Evolutionary conservation across 2,888 invertebrate species (phyloP).

Genomic region (Rhodophaea formosa): DNA sequence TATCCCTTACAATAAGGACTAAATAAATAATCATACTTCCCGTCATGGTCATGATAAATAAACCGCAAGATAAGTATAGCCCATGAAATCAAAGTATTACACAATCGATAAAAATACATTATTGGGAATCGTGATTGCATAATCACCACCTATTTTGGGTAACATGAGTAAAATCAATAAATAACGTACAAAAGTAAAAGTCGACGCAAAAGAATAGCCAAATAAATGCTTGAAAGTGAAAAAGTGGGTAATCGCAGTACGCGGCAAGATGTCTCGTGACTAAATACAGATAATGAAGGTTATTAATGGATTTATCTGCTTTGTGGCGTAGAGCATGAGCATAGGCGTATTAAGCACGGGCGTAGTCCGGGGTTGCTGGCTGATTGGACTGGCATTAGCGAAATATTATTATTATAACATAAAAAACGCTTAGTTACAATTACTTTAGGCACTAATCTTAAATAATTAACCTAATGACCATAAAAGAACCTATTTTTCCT

Average conservation of each 20-base stretch:
- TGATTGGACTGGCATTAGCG: too few species aligned
- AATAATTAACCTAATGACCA: too few species aligned
- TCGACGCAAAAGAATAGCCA: constrained; percentile 37
- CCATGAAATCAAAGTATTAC: constrained; percentile 11
- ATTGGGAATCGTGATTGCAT: neutral
- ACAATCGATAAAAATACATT: too few species aligned
- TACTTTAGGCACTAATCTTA: too few species aligned
- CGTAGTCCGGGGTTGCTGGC: too few species aligned
- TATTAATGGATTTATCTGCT: constrained; percentile 33
- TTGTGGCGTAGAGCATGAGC: constrained; percentile 24
- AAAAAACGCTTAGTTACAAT: too few species aligned
- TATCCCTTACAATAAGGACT: neutral
- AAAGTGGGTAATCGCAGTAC: constrained; percentile 35
- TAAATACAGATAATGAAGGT: constrained; percentile 31
- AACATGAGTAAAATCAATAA: constrained; percentile 14
- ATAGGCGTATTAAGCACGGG: too few species aligned
- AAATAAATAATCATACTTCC: neutral
- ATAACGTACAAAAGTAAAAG: constrained; percentile 37
- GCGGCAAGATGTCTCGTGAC: constrained; percentile 30
- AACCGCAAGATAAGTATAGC: constrained; percentile 33
- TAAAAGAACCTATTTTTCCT: too few species aligned
- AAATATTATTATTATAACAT: too few species aligned
- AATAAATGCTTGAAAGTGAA: constrained; percentile 48
- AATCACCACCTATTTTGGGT: constrained; percentile 8
- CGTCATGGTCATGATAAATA: constrained; percentile 24